These are phyloP conservation scores for Erpobdella octoculata DNA, from an alignment of 2,888 invertebrate genomes.

Conservation along the genomic window DNA sequence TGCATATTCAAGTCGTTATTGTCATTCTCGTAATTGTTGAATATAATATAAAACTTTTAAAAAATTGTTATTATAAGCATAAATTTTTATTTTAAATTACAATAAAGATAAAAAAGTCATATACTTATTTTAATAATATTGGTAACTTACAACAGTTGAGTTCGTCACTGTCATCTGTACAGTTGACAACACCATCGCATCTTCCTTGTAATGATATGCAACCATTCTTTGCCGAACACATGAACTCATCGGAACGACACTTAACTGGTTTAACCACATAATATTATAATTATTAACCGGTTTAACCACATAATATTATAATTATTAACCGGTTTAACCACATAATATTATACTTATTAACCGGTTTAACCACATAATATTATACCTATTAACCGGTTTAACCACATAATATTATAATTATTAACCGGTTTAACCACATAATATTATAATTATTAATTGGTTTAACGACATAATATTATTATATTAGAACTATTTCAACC, in stretches of 20 bases:
- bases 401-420: not conserved
- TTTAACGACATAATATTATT: too few species aligned
- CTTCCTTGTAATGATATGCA: conserved; percentile 39
- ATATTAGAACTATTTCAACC: too few species aligned
- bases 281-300: not conserved
- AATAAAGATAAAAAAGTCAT: not conserved
- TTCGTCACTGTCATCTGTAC: conserved; percentile 36
- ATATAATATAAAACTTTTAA: too few species aligned
- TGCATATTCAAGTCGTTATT: not conserved
- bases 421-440: not conserved
- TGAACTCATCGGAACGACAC: not conserved
- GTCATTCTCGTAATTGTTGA: not conserved
- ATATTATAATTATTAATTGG: too few species aligned
- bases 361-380: not conserved
- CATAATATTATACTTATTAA: not conserved
- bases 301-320: not conserved
- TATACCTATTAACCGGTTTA: not conserved
- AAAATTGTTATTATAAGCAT: not conserved
- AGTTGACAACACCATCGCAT: conserved; percentile 39
- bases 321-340: not conserved
- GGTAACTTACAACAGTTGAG: conserved; percentile 14
- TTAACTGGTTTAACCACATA: not conserved
- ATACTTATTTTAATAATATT: not conserved
- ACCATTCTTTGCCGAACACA: conserved; percentile 35
- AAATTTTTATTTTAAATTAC: not conserved